These are phyloP conservation scores for Penaeus chinensis DNA, from an alignment of 1,140 invertebrate genomes.

Conservation along the genomic window DNA sequence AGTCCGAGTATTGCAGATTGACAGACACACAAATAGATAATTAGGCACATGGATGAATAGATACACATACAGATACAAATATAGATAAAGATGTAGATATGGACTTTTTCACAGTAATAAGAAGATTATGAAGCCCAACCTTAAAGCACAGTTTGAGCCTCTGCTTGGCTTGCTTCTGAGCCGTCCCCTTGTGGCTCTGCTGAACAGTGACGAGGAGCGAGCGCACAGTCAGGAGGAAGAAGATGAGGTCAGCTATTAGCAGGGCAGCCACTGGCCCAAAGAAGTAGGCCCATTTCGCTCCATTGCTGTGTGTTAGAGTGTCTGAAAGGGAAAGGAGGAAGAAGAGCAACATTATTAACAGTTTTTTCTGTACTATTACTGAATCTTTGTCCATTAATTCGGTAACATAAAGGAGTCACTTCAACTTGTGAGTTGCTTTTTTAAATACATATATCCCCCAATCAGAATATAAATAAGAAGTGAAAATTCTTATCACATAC, in stretches of 20 bases:
- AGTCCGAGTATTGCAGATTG: background rate
- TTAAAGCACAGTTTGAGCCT: slow-evolving; percentile 62
- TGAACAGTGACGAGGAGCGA: slow-evolving; percentile 62
- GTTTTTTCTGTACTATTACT: too few species aligned
- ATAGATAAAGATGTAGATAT: too few species aligned
- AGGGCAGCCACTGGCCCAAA: slow-evolving; percentile 62
- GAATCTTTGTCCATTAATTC: too few species aligned
- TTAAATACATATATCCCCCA: too few species aligned
- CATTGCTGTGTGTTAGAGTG: slow-evolving; percentile 56
- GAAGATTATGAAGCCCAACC: background rate
- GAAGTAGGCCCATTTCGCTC: slow-evolving; percentile 63
- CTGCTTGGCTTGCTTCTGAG: slow-evolving; percentile 59
- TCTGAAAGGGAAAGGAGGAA: slow-evolving; percentile 22
- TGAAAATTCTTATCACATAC: too few species aligned
- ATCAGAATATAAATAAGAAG: too few species aligned
- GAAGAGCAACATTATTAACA: background rate
- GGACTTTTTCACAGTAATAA: background rate
- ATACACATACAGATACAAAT: too few species aligned
- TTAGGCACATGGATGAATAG: background rate
- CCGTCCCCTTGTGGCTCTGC: slow-evolving; percentile 63
- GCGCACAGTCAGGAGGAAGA: slow-evolving; percentile 63
- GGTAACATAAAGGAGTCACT: too few species aligned
- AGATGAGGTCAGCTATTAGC: slow-evolving; percentile 60
- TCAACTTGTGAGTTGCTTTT: too few species aligned
- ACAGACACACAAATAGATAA: background rate